phyloP scores from a whole-genome alignment of 1,140 invertebrate species.

The Popillia japonica region DNA sequence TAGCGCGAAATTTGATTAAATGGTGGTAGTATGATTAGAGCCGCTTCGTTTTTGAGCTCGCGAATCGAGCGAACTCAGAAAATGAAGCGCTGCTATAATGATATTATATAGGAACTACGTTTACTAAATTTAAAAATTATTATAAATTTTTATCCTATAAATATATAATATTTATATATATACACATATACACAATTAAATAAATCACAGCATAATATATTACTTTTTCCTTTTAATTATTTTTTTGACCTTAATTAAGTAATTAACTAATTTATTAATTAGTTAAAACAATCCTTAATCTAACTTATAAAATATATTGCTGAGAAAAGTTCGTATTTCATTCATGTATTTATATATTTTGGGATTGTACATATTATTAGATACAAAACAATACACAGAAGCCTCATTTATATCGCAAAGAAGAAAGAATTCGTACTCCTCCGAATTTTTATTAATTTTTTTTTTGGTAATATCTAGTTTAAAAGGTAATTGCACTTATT shows the following conservation, averaged over 20 bases:
- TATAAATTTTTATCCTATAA: slow-evolving; percentile 36
- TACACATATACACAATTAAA: slow-evolving; percentile 49
- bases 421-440: not conserved
- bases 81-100: too few species aligned
- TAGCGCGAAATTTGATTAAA: not conserved
- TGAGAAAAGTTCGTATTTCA: not conserved
- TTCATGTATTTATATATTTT: slow-evolving; percentile 19
- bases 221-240: not conserved
- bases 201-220: slow-evolving; percentile 53
- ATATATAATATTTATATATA: slow-evolving; percentile 37
- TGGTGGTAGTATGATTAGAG: too few species aligned
- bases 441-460: not conserved
- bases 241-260: not conserved
- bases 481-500: slow-evolving; percentile 42
- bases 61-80: too few species aligned
- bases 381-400: not conserved
- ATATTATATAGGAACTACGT: slow-evolving; percentile 36
- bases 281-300: slow-evolving; percentile 12
- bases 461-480: not conserved
- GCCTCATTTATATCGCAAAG: not conserved
- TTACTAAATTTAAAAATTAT: slow-evolving; percentile 37
- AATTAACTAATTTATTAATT: too few species aligned
- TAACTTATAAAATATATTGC: slow-evolving; percentile 18
- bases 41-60: too few species aligned
- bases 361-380: not conserved